Percentiles rank a stretch among this genome's conserved stretches.
Evolutionary conservation across 2,888 invertebrate species (phyloP).

Genomic region (Ectemnius lituratus): DNA sequence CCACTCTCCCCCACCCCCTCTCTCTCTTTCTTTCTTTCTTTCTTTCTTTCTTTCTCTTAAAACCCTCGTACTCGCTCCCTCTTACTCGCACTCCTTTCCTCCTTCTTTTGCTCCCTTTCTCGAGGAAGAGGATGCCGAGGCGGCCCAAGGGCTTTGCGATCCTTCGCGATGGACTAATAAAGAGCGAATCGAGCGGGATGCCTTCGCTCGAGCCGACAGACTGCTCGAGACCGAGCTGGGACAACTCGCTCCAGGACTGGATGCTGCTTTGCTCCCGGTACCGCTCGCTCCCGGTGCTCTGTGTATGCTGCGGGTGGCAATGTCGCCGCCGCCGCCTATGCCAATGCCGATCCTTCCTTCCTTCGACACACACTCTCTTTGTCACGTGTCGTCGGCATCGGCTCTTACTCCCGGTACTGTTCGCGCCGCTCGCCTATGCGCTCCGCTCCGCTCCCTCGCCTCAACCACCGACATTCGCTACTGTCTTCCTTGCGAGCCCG

Average conservation of each 20-base stretch:
- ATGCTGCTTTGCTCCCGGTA: conserved; percentile 21
- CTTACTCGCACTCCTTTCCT: background rate
- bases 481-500: conserved; percentile 13
- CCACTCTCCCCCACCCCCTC: no score
- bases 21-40: no score
- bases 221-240: conserved; percentile 49
- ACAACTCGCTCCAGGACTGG: conserved; percentile 37
- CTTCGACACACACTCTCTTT: conserved; percentile 70
- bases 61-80: no score
- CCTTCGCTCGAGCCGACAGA: conserved; percentile 61
- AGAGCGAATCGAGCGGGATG: conserved; percentile 75
- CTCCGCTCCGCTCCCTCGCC: conserved; percentile 25
- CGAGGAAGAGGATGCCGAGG: conserved; percentile 42
- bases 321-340: conserved; percentile 37
- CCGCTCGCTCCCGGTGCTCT: conserved; percentile 29
- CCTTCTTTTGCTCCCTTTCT: conserved; percentile 22
- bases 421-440: conserved; percentile 57
- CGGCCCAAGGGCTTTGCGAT: conserved; percentile 73
- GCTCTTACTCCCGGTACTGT: conserved; percentile 66
- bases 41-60: no score
- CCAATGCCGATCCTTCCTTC: conserved; percentile 22
- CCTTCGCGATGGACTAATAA: conserved; percentile 76
- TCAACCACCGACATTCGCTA: background rate
- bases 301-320: conserved; percentile 39
- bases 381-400: conserved; percentile 75